Evolutionary conservation across 2,797 vertebrate genomes (phyloP).

Genomic region (Karalla daura): DNA sequence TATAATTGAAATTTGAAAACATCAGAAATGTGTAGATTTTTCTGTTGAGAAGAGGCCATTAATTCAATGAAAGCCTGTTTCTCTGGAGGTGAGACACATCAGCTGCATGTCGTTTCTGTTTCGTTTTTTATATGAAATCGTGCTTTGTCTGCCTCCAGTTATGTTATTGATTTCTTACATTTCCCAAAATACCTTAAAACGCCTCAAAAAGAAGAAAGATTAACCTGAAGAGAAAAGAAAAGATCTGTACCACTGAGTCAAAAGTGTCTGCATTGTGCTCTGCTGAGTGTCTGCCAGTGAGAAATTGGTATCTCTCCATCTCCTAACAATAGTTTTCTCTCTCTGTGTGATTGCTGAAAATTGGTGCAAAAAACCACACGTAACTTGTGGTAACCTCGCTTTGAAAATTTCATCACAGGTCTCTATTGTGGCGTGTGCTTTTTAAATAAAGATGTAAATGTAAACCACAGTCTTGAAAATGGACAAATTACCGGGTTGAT

Average conservation of each 20-base stretch:
- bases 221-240: constrained; percentile 5
- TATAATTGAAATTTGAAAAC: background rate
- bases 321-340: constrained; percentile 48
- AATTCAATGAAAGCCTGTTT: background rate
- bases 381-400: constrained; percentile 50
- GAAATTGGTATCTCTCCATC: constrained; percentile 42
- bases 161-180: constrained; percentile 38
- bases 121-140: background rate
- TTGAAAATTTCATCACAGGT: constrained; percentile 51
- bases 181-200: constrained; percentile 42
- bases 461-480: constrained; percentile 38
- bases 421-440: constrained; percentile 28
- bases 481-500: constrained; percentile 23
- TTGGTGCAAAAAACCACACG: constrained; percentile 48
- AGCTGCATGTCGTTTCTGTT: background rate
- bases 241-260: constrained; percentile 37
- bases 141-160: constrained; percentile 28
- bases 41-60: background rate
- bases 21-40: background rate
- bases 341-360: constrained; percentile 43
- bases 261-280: constrained; percentile 30
- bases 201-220: constrained; percentile 14
- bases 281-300: constrained; percentile 21
- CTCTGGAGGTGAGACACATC: background rate
- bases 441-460: constrained; percentile 46